Conservation (phyloP, 1,140 invertebrate species). For the Drosophila takahashii region DNA sequence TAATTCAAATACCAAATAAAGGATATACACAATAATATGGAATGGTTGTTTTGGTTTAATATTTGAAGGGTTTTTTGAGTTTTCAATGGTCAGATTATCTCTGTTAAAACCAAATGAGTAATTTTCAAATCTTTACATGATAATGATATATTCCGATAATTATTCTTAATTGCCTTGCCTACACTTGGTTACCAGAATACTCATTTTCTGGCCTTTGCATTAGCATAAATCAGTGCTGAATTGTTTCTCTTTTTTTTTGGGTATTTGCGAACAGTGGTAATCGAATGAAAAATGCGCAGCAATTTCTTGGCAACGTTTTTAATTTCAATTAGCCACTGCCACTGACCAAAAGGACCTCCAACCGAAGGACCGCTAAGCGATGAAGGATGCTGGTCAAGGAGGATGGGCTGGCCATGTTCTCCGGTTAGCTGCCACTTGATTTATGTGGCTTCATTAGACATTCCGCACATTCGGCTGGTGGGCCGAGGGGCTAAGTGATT, state of each 20-base stretch:
- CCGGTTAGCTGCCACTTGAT: slow-evolving; percentile 64
- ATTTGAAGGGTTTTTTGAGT: not conserved
- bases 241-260: slow-evolving; percentile 5
- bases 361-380: slow-evolving; percentile 8
- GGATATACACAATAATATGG: slow-evolving; percentile 56
- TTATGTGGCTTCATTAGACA: slow-evolving; percentile 84
- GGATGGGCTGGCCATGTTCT: slow-evolving; percentile 18
- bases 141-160: not conserved
- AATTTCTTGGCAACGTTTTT: slow-evolving; percentile 65
- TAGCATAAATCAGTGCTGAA: slow-evolving; percentile 43
- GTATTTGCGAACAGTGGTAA: slow-evolving; percentile 7
- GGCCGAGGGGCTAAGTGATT: slow-evolving; percentile 52
- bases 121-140: too few relatives aligned
- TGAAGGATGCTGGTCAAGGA: not conserved
- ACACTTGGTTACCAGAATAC: not conserved
- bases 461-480: slow-evolving; percentile 64
- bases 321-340: slow-evolving; percentile 71
- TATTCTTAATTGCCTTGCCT: not conserved
- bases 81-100: too few relatives aligned
- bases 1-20: slow-evolving; percentile 81
- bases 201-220: slow-evolving; percentile 2
- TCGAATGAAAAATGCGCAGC: slow-evolving; percentile 31
- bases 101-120: too few relatives aligned
- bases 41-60: slow-evolving; percentile 8
- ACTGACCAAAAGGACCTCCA: slow-evolving; percentile 13